Evolutionary conservation across 2,797 vertebrate species (phyloP), one percentile per base, ranked within the genome.

Genomic region (Pelodytes ibericus): DNA sequence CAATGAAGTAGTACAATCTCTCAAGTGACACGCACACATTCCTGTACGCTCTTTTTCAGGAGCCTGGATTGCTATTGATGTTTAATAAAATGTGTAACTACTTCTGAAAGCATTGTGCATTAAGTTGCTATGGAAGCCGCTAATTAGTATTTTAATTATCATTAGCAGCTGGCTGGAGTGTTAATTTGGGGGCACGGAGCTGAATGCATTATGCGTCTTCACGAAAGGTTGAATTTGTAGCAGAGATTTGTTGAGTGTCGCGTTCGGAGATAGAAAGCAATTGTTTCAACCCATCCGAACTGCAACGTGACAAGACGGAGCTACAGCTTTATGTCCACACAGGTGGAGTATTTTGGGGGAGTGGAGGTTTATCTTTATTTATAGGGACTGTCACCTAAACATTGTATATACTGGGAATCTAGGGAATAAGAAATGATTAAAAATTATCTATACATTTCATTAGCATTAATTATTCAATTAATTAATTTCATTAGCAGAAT

Each of bases 111-210:
- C 58, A 49, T 30, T 62, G 61, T 49, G 62, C 71, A 73, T 67
- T 58, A 66, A 72, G 53, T 78, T 78, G 75, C 63, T 71, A 71
- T 64, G 67, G 66, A 71, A 65, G 67, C 25, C 31, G 74, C 74
- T 78, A 79, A 79, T 73, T 79, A 73, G 63, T 73, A 56, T 68
- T 79, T 67, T 79, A 79, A 79, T 79, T 79, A 78, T 73, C 70
- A 79, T 79, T 73, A 68, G 70, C 69, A 72, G 71, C 64, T 73
- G 76, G 70, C 71, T 68, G 25, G 24, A 47, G 20, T 67, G 63
- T 25, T 72, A 72, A 78, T 66, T 67, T 49, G 39, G 70, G 59
- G 63, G 41, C 58, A 39, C 53, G 31, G 59, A 64, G 74, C 13
- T 4, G 25, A 31, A 64, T 71, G n/a, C 51, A 71, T 71, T 77